Conservation (phyloP, 1,140 invertebrate genomes). For the Aphidius gifuensis region DNA sequence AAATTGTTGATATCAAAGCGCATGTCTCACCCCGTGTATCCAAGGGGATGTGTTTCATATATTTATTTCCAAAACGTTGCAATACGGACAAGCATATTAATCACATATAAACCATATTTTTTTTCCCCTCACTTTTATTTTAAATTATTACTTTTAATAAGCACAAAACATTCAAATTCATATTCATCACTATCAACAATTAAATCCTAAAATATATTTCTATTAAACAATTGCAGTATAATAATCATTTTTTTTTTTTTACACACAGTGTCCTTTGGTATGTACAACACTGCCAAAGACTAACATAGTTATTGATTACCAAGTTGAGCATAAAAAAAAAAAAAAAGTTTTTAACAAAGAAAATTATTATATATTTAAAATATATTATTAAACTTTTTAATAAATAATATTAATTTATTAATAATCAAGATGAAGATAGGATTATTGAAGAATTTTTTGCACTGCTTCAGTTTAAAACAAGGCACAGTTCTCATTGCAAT, state of each 20-base stretch:
- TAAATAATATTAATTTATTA: neutral
- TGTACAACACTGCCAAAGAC: too few relatives aligned
- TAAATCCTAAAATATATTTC: too few relatives aligned
- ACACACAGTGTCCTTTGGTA: too few relatives aligned
- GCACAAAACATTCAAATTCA: too few relatives aligned
- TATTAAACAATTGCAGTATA: too few relatives aligned
- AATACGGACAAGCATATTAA: too few relatives aligned
- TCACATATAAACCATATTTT: neutral
- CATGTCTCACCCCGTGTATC: too few relatives aligned
- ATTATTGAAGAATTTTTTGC: constrained; percentile 47
- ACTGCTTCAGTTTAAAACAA: constrained; percentile 52
- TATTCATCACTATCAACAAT: too few relatives aligned
- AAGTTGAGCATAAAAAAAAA: neutral
- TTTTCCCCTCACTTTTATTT: neutral
- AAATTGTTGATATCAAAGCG: too few relatives aligned
- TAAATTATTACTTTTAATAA: neutral
- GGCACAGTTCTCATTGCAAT: constrained; percentile 56
- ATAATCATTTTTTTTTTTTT: too few relatives aligned
- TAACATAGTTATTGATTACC: constrained; percentile 22
- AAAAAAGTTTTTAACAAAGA: neutral
- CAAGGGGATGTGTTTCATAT: too few relatives aligned
- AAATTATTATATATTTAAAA: neutral
- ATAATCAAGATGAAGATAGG: constrained; percentile 40
- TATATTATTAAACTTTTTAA: neutral
- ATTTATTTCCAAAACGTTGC: too few relatives aligned